phyloP scores from a whole-genome alignment of 2,113 vertebrate species.

The Nymphicus hollandicus region DNA sequence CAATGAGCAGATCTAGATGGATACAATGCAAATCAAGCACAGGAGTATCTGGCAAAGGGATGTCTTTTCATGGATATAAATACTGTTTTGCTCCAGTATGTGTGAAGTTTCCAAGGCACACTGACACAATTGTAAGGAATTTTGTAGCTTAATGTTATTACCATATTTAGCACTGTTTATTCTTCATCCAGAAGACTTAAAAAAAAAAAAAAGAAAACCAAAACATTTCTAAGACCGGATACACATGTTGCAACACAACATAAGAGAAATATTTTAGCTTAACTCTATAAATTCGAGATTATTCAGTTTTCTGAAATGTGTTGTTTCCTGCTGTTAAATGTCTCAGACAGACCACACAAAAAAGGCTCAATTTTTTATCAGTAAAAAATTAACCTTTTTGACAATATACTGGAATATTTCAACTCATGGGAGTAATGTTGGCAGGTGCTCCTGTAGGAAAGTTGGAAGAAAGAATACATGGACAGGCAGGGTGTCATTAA shows the following conservation, averaged over 20 bases:
- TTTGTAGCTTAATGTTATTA: constrained; percentile 60
- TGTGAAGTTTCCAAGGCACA: constrained; percentile 58
- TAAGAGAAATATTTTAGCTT: constrained; percentile 59
- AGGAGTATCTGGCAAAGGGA: constrained; percentile 42
- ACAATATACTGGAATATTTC: neutral
- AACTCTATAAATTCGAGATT: constrained; percentile 54
- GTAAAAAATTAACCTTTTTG: neutral
- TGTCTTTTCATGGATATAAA: constrained; percentile 33
- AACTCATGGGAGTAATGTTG: neutral
- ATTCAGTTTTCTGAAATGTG: neutral
- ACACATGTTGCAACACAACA: constrained; percentile 57
- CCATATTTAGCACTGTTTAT: constrained; percentile 75
- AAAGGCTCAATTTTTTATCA: neutral
- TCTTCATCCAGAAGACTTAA: constrained; percentile 49
- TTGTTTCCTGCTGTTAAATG: neutral
- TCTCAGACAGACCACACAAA: neutral
- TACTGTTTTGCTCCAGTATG: constrained; percentile 18
- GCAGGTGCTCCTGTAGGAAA: neutral
- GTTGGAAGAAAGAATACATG: neutral
- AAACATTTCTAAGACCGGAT: constrained; percentile 48
- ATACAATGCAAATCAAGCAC: constrained; percentile 28
- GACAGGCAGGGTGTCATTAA: neutral
- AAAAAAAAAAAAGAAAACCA: neutral
- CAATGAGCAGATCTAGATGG: neutral
- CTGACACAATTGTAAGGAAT: constrained; percentile 66